Evolutionary conservation across 2,888 invertebrate species (phyloP), one percentile per base, ranked within the genome.

Genomic region (Tetranychus piercei): DNA sequence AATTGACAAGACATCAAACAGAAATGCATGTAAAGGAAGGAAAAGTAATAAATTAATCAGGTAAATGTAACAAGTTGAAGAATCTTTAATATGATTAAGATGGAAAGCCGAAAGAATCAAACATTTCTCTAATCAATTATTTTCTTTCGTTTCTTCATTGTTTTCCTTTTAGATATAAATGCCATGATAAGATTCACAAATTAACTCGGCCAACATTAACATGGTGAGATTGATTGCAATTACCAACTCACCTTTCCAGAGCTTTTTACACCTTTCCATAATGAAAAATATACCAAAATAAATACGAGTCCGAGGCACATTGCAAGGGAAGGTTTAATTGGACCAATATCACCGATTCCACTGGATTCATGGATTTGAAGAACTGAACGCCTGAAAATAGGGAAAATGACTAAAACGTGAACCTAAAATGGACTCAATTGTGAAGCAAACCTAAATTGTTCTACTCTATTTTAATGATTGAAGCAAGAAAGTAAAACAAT

Each of bases 191-290:
- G 34, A 34, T 34, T 34, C 34, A 5, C 34, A 34, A 34, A 34
- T 34, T 34, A 34, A 34, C 34, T 34, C 34, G 34, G 34, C 34
- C 34, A 34, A 34, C 34, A 4, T 34, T 34, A 34, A 34, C 34
- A 34, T 34, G 34, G 5, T 34, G n/a, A 18, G 65, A 65, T 65
- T 15, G 34, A 34, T 34, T 34, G 4, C 34, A 34, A 34, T 34
- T 3, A 34, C 5, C 34, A 4, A 55, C 73, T 75, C 82, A 91
- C 94, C 88, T 95, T 95, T 79, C 95, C 95, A 71, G 94, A 89
- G 81, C 91, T 91, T 77, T 89, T 86, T 6, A 92, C 91, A 7
- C 95, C 95, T 84, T 95, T 95, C 95, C 95, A 95, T 9, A 96
- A 84, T 0, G 94, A 92, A 85, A 95, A 95, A 84, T 95, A 95